Percentiles rank a stretch among this genome's conserved stretches.
Conservation (phyloP, 2,797 vertebrate genomes). For the Anniella stebbinsi region DNA sequence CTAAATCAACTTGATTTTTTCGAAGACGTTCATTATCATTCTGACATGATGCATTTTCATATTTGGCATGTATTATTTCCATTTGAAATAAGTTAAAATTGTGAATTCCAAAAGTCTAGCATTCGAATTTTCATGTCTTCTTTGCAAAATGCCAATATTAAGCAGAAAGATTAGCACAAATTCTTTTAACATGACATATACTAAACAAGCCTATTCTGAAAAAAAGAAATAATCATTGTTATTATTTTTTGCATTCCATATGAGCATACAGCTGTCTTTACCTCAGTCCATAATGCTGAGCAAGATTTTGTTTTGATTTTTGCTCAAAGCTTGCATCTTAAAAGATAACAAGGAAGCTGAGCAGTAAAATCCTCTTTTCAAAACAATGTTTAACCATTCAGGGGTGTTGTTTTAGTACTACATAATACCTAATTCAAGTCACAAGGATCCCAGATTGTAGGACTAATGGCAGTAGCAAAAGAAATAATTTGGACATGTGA, state of each 20-base stretch:
- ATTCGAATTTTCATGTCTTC: neutral
- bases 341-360: neutral
- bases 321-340: neutral
- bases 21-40: neutral
- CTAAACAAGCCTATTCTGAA: neutral
- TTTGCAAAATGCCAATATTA: neutral
- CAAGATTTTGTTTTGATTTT: neutral
- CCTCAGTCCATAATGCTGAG: neutral
- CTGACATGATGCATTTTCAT: neutral
- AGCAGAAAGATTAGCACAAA: neutral
- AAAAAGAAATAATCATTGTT: neutral
- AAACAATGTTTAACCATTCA: neutral
- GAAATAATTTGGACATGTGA: accelerated
- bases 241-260: neutral
- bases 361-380: neutral
- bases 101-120: neutral
- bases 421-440: neutral
- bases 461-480: neutral
- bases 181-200: neutral
- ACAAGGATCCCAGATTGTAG: neutral
- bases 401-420: neutral
- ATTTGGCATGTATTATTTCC: neutral
- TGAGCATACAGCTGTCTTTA: neutral
- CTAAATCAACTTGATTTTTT: neutral
- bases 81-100: neutral